phyloP scores from a whole-genome alignment of 2,113 vertebrate genomes.

The Isurus oxyrinchus region DNA sequence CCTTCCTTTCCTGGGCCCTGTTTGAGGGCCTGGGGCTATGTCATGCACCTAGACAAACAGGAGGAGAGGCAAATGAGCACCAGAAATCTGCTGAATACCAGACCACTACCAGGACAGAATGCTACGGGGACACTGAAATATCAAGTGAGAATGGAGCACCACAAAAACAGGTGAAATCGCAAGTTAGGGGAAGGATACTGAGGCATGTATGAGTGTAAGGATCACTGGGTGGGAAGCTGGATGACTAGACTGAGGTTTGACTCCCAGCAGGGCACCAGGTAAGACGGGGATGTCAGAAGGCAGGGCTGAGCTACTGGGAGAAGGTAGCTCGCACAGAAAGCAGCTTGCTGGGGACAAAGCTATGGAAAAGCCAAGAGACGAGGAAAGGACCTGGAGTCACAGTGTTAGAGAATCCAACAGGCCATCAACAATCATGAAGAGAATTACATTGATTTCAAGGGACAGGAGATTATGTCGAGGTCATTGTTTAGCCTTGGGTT shows the following conservation, averaged over 20 bases:
- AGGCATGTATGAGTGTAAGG: not conserved
- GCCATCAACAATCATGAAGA: not conserved
- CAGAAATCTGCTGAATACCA: not conserved
- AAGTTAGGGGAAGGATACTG: not conserved
- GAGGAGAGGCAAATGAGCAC: too few relatives aligned
- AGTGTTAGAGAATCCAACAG: not conserved
- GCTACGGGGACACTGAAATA: not conserved
- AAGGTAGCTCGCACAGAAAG: not conserved
- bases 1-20: too few relatives aligned
- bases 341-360: not conserved
- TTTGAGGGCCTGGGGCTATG: too few relatives aligned
- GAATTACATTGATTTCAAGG: conserved; percentile 29
- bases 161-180: not conserved
- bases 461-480: not conserved
- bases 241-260: not conserved
- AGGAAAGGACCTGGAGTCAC: not conserved
- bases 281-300: not conserved
- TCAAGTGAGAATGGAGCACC: not conserved
- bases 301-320: not conserved
- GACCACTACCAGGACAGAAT: not conserved
- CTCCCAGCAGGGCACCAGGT: not conserved
- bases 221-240: not conserved
- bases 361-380: not conserved
- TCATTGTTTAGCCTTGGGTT: not conserved
- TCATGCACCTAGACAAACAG: too few relatives aligned